Percentiles rank a stretch among this genome's conserved stretches.
phyloP scores from a whole-genome alignment of 2,797 vertebrate genomes.

The Acanthurus leucopareius region DNA sequence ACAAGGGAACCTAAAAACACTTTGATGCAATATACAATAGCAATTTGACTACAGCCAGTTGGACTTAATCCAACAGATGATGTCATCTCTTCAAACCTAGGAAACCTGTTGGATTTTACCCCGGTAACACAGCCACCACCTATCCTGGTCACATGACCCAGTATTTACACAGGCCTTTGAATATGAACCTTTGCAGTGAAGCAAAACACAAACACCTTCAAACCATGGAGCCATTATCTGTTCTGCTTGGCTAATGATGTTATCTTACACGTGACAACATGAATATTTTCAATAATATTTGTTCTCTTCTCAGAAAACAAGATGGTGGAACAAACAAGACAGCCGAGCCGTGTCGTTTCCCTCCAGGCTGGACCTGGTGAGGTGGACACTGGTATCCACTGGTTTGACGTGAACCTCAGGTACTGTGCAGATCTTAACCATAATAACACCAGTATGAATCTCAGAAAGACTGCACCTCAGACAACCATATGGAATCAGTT shows the following conservation, averaged over 20 bases:
- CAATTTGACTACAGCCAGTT: conserved; percentile 25
- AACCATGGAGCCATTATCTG: conserved; percentile 21
- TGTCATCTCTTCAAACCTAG: conserved; percentile 70
- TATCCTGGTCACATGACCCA: conserved; percentile 76
- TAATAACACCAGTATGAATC: conserved; percentile 2
- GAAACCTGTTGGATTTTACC: conserved; percentile 60
- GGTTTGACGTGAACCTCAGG: conserved; percentile 75
- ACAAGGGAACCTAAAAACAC: conserved; percentile 14
- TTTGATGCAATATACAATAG: conserved; percentile 2
- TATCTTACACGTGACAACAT: not conserved
- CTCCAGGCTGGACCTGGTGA: conserved; percentile 86
- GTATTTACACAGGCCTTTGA: conserved; percentile 82
- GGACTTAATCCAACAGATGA: conserved; percentile 70
- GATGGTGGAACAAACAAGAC: conserved; percentile 84
- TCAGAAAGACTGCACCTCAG: not conserved
- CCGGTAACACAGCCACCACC: conserved; percentile 68
- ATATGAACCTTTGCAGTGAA: conserved; percentile 69
- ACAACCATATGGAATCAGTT: not conserved
- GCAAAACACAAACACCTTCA: conserved; percentile 28
- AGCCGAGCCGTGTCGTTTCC: conserved; percentile 51
- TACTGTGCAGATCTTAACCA: conserved; percentile 51
- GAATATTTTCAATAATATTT: conserved; percentile 26
- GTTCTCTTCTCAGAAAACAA: conserved; percentile 69
- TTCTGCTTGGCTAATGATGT: not conserved
- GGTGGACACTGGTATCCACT: conserved; percentile 56